phyloP scores from a whole-genome alignment of 2,888 invertebrate genomes.

The Laothoe populi region DNA sequence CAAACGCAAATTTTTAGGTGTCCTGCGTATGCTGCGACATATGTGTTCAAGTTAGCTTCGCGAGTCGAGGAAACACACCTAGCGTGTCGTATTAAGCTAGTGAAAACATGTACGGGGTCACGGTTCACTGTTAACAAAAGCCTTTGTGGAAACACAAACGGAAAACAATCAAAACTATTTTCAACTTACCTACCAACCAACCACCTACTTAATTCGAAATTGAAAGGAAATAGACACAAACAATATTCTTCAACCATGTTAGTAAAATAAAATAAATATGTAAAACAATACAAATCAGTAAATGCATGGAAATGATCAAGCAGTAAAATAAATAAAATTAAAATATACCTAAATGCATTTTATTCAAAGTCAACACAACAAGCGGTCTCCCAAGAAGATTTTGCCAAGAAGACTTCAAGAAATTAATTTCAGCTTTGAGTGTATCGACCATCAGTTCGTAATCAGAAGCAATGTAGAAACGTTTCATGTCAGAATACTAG shows the following conservation, averaged over 20 bases:
- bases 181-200: not conserved
- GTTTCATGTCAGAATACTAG: slow-evolving; percentile 98
- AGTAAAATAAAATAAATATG: slow-evolving; percentile 15
- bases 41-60: too few relatives aligned
- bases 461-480: slow-evolving; percentile 99
- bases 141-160: not conserved
- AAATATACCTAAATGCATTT: slow-evolving; percentile 93
- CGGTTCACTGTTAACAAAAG: too few relatives aligned
- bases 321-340: slow-evolving; percentile 43
- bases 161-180: not conserved
- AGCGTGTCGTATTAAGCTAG: too few relatives aligned
- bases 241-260: not conserved
- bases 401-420: slow-evolving; percentile 99
- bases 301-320: slow-evolving; percentile 50
- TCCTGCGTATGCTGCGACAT: too few relatives aligned
- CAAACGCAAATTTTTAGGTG: too few relatives aligned
- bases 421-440: slow-evolving; percentile 98
- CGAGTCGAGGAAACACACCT: too few relatives aligned
- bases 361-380: slow-evolving; percentile 95
- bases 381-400: slow-evolving; percentile 98
- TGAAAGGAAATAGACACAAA: slow-evolving; percentile 1
- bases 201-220: not conserved
- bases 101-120: too few relatives aligned
- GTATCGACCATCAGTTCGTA: slow-evolving; percentile 99
- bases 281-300: slow-evolving; percentile 6